phyloP scores from a whole-genome alignment of 2,797 vertebrate genomes.

The Emys orbicularis region DNA sequence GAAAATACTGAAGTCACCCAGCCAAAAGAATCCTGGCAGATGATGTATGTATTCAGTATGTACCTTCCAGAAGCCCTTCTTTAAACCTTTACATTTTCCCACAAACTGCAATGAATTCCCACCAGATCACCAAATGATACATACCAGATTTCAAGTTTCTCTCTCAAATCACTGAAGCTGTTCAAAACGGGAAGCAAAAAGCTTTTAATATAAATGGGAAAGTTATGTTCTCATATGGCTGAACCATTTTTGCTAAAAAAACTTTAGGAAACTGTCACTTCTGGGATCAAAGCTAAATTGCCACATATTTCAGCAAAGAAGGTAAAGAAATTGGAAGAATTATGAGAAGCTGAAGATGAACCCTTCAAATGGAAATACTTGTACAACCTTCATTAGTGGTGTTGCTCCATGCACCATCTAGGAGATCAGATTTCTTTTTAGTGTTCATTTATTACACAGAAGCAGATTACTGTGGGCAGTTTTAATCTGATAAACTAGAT shows the following conservation, averaged over 20 bases:
- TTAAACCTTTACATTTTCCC: accelerated
- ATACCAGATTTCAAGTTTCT: accelerated
- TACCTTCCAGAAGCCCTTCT: accelerated
- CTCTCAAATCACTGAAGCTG: background rate
- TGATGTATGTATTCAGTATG: accelerated
- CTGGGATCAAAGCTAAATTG: background rate
- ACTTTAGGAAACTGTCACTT: background rate
- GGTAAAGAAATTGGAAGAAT: background rate
- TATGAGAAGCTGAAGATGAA: background rate
- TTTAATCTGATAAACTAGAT: background rate
- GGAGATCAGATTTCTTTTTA: background rate
- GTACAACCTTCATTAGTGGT: background rate
- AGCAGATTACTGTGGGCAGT: slow-evolving; percentile 58
- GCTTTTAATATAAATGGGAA: background rate
- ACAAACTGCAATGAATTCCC: background rate
- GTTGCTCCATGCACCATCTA: accelerated
- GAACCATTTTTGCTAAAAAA: accelerated
- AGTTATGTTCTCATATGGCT: accelerated
- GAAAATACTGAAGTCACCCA: accelerated
- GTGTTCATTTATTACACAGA: slow-evolving; percentile 50
- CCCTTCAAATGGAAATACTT: background rate
- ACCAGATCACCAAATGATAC: background rate
- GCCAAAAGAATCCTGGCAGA: accelerated
- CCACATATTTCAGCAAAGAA: background rate
- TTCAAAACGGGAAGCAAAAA: background rate